Base-by-base conservation (phyloP, 2,888 invertebrate species). In the Drosophila sordidula region DNA sequence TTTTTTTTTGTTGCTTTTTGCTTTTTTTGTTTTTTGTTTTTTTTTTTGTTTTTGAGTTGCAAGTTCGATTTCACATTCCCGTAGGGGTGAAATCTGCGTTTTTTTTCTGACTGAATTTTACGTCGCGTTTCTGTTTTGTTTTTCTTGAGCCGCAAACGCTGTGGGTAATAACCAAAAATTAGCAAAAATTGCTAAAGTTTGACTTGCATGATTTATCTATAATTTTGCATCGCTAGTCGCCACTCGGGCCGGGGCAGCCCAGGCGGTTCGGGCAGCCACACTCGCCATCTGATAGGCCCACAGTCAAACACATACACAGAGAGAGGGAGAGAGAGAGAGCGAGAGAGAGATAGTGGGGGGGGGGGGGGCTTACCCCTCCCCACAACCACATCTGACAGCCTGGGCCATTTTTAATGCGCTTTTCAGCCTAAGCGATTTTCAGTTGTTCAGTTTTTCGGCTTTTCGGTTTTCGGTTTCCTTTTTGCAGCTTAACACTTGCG, bases 171-270 rank as follows among this genome's bases (percentile, higher is more conserved):
- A 89, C 83, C 88, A 88, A 88, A 87, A 87, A 87, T 87, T 89
- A 87, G 83, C 80, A 89, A 79, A 87, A 89, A 87, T 88, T 89
- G 89, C 88, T 76, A 80, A 87, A 87, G 89, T 89, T 89, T 88
- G 87, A 87, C 87, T 87, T 87, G 88, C 89, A 89, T 87, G 87
- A 87, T 87, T 87, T 87, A 87, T 87, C 87, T 88, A 88, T 87
- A 87, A 87, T 87, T 87, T 87, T 86, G 70, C 76, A 89, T 89
- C 89, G 81, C 74, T 52, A 69, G 70, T 70, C 78, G 87, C 77
- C 84, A 67, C 75, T 78, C 44, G 16, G 50, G 64, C 54, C 51
- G 52, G 74, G 67, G 59, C 59, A 57, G 63, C 41, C 32, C 36
- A 32, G 18, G 64, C 58, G 51, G 42, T 49, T 39, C 55, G 56